phyloP scores from a whole-genome alignment of 2,797 vertebrate genomes.

The Carduelis carduelis region DNA sequence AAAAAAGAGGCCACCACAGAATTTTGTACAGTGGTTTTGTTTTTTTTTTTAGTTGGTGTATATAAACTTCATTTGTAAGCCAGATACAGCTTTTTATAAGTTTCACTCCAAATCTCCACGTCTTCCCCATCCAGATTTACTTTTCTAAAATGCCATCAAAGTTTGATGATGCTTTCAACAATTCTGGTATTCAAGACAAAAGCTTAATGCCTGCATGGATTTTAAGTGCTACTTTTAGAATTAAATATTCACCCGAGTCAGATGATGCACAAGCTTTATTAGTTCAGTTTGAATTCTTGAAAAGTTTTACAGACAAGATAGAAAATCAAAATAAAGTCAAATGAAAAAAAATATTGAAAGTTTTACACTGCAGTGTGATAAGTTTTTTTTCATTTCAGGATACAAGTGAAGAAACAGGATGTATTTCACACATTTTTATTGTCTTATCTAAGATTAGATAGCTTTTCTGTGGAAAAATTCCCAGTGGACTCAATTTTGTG shows the following conservation, averaged over 20 bases:
- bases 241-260: background rate
- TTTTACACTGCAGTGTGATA: background rate
- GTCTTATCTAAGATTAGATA: background rate
- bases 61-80: background rate
- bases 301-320: background rate
- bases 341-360: background rate
- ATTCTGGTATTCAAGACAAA: background rate
- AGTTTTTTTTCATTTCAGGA: background rate
- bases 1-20: background rate
- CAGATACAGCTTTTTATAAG: background rate
- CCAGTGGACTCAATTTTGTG: background rate
- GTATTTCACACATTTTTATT: background rate
- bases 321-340: background rate
- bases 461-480: background rate
- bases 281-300: background rate
- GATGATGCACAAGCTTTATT: background rate
- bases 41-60: background rate
- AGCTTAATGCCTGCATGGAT: background rate
- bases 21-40: background rate
- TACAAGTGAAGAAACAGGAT: background rate
- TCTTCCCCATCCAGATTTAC: background rate
- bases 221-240: background rate
- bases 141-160: background rate
- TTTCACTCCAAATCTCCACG: background rate
- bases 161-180: background rate